phyloP scores from a whole-genome alignment of 2,797 vertebrate genomes.

The Macroramphosus scolopax region DNA sequence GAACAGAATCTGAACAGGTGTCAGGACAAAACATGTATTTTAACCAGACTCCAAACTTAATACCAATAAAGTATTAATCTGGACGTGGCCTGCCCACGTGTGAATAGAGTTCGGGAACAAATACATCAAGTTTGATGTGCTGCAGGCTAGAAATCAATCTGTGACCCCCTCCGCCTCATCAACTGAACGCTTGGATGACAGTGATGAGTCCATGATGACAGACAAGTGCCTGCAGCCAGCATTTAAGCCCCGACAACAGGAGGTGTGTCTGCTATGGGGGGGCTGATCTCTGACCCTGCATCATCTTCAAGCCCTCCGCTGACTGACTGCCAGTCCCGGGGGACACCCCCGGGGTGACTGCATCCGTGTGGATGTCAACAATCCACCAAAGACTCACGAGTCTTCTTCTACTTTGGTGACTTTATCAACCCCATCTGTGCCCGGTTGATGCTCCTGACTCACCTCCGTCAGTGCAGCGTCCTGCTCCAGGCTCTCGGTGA shows the following conservation, averaged over 20 bases:
- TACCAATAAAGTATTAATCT: no score
- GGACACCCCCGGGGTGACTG: conserved; percentile 34
- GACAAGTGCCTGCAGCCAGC: conserved; percentile 60
- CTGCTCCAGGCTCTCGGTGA: conserved; percentile 71
- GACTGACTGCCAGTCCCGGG: conserved; percentile 39
- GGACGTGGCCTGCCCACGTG: no score
- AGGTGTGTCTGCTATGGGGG: conserved; percentile 39
- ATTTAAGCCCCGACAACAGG: conserved; percentile 57
- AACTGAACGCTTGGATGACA: conserved; percentile 58
- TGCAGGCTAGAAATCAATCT: conserved; percentile 1
- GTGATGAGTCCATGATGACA: conserved; percentile 73
- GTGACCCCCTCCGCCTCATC: conserved; percentile 38
- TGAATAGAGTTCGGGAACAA: no score
- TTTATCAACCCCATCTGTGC: no score
- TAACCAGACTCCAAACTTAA: no score
- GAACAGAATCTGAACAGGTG: background rate
- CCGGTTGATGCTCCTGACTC: no score
- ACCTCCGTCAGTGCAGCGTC: conserved; percentile 71
- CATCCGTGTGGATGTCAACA: conserved; percentile 43
- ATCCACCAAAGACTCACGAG: conserved; percentile 17
- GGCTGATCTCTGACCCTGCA: conserved; percentile 67
- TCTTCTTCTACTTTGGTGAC: background rate
- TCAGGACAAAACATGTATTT: no score
- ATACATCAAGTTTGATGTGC: conserved; percentile 6
- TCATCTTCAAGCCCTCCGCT: conserved; percentile 48